These are phyloP conservation scores for Heliothis subflexa DNA, from an alignment of 1,140 invertebrate species.

Conservation along the genomic window DNA sequence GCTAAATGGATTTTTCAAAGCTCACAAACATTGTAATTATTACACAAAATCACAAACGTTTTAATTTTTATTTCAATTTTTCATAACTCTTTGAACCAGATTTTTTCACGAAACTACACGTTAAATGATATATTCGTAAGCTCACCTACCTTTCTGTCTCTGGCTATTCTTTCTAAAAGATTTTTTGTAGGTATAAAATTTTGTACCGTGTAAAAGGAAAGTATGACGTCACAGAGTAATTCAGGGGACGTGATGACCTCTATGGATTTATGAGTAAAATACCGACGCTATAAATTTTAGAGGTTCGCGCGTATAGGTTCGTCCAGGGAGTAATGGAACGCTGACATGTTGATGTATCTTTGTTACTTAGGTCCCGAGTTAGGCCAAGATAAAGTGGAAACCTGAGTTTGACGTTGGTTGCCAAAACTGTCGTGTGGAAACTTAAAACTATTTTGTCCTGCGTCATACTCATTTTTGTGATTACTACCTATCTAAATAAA, in stretches of 20 bases:
- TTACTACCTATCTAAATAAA: too few species aligned
- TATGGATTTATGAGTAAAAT: slow-evolving; percentile 30
- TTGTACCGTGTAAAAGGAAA: neutral
- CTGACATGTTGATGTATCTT: slow-evolving; percentile 11
- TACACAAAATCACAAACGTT: neutral
- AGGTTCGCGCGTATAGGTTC: neutral
- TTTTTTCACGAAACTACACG: neutral
- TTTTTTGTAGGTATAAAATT: neutral
- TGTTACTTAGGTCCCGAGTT: neutral
- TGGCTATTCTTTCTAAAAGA: neutral
- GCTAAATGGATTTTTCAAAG: neutral
- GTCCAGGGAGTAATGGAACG: neutral
- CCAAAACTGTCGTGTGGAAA: too few species aligned
- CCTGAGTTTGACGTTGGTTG: neutral
- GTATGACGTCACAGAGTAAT: slow-evolving; percentile 2
- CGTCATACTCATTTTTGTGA: too few species aligned
- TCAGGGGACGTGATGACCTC: neutral
- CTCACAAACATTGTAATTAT: slow-evolving; percentile 7
- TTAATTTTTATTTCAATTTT: too few species aligned
- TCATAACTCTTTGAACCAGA: too few species aligned
- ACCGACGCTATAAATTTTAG: slow-evolving; percentile 26
- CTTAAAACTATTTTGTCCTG: too few species aligned
- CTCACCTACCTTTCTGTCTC: neutral
- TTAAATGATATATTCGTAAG: neutral
- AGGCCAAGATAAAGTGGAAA: too few species aligned